phyloP scores from a whole-genome alignment of 2,113 vertebrate genomes.

The Pachycephala philippinensis region DNA sequence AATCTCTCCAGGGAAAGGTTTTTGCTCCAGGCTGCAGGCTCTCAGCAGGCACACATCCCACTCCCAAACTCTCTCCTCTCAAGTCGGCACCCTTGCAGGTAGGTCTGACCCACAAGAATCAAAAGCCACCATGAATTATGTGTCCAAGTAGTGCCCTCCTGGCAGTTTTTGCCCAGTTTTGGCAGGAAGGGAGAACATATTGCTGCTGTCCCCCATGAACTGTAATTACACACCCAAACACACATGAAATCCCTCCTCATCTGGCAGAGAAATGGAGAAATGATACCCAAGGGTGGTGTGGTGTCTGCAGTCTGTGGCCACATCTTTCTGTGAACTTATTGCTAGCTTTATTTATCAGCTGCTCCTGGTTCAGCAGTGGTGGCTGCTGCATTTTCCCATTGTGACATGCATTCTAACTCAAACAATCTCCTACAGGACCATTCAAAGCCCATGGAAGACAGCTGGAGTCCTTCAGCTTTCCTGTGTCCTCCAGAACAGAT shows the following conservation, averaged over 20 bases:
- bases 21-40: not conserved
- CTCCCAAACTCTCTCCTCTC: not conserved
- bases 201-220: not conserved
- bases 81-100: rapidly evolving
- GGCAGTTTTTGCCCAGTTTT: not conserved
- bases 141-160: not conserved
- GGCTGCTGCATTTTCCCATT: not conserved
- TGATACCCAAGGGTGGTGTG: not conserved
- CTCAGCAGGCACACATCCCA: not conserved
- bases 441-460: not conserved
- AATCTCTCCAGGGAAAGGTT: not conserved
- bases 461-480: not conserved
- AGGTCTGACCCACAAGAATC: not conserved
- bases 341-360: not conserved
- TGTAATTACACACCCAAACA: not conserved
- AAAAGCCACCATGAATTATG: not conserved
- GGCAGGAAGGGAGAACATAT: too few species aligned
- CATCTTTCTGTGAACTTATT: not conserved
- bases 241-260: not conserved
- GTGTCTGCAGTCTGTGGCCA: not conserved
- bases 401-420: not conserved
- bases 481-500: constrained; percentile 17
- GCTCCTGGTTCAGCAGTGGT: not conserved
- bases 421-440: not conserved
- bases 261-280: not conserved